Base-by-base conservation (phyloP, 23 tunicate genomes). In the Clavelina lepadiformis region DNA sequence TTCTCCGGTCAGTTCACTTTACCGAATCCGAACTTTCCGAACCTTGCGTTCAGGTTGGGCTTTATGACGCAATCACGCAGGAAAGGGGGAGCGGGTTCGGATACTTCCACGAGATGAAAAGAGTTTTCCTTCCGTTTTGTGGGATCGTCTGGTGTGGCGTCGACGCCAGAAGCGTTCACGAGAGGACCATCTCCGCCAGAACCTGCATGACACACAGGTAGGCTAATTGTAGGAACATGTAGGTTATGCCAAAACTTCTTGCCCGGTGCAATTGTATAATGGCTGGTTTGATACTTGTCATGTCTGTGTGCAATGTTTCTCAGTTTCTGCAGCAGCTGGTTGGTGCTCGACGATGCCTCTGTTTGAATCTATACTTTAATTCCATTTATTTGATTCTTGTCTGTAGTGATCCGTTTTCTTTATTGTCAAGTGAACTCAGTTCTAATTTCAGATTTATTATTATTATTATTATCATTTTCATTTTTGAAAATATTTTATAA, bases 141-240 rank as follows among this genome's bases (percentile, higher is more conserved):
- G 65, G 38, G 50, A 31, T 56, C 25, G 23, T 35, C 33, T 71
- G 77, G 77, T 71, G 77, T 27, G 77, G 77, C 1, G 33, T 53
- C 1, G 77, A 71, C 35, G 65, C 77, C 13, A 53, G 57, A 38
- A 71, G 38, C 20, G 33, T 38, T 7, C 45, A 56, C 46, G 28
- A 27, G 1, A 7, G 25, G 35, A 3, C 67, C 11, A 2, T 57
- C 35, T 24, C 30, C 5, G 46, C 46, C 8, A 33, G 68, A 29
- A 29, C 31, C 2, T 61, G 46, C 23, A 33, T 36, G 23, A 44
- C 46, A 2, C 35, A 29, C 2, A 3, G 46, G 68, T 34, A 61
- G 25, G 46, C n/a, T 44, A 44, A 44, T 44, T 44, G 13, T 13
- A 13, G 13, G 18, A 44, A 18, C 13, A 44, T 44, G 50, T n/a